Evolutionary conservation across 1,140 invertebrate genomes (phyloP), one percentile per base, ranked within the genome.

Genomic region (Drosophila erecta): DNA sequence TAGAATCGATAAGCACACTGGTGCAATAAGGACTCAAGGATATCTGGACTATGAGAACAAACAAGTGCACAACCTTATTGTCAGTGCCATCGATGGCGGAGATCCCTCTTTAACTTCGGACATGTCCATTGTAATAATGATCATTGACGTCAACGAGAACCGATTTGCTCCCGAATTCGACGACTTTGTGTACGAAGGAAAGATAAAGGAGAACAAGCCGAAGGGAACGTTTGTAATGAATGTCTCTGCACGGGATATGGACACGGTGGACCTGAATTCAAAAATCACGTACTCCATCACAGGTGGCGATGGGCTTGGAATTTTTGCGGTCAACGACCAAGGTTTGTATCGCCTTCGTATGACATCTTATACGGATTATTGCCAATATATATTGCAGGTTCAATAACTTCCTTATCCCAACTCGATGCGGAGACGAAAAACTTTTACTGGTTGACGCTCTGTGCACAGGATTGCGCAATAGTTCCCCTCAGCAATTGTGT

Each of bases 101-200:
- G 94, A 94, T 40, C 96, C 96, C 0, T 93, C 95, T 0, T 92
- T 97, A 40, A 95, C 94, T 22, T 95, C 96, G 0, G 95, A 97
- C 76, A 95, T 95, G 37, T 95, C 95, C 44, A 93, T 97, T 17
- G 94, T 97, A 14, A 95, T 99, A 6, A 96, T 98, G 91, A 95
- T 99, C 22, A 95, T 97, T 44, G 97, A 99, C 93, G 97, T 99
- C 11, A 98, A 99, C 91, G 97, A 99, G 92, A 98, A 98, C 92
- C 92, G 95, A 3, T 94, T 96, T 87, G 93, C 97, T 24, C 98
- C 98, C 0, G 93, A 94, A 40, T 99, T 99, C 92, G 94, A 94
- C 22, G 97, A 97, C 91, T 96, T 96, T 80, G 96, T 97, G 35
- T 93, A 95, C 7, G 93, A 94, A 27, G 95, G 95, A 35, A 94